Evolutionary conservation across 2,797 vertebrate species (phyloP).

Genomic region (Tarsius wallacei): DNA sequence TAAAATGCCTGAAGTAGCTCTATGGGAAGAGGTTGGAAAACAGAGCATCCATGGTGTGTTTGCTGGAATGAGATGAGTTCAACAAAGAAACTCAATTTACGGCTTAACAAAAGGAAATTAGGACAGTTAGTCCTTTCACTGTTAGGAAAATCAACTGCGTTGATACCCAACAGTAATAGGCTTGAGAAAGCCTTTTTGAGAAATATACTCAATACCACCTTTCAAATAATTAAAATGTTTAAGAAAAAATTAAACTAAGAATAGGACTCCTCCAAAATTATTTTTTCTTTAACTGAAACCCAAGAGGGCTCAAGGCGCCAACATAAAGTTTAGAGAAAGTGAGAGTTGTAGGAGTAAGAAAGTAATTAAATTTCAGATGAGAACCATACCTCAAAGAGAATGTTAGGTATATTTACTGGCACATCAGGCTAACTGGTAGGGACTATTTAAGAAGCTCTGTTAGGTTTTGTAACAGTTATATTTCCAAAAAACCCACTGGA

Average conservation of each 20-base stretch:
- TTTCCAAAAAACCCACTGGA: not conserved
- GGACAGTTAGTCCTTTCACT: not conserved
- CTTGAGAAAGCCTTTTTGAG: slow-evolving; percentile 45
- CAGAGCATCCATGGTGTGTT: not conserved
- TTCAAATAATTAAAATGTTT: slow-evolving; percentile 64
- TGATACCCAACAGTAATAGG: not conserved
- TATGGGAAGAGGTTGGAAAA: not conserved
- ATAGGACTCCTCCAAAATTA: not conserved
- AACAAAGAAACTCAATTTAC: not conserved
- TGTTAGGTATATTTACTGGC: not conserved
- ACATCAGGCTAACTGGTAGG: not conserved
- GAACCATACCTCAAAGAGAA: not conserved
- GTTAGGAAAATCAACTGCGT: not conserved
- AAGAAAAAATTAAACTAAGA: slow-evolving; percentile 48
- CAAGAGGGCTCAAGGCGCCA: not conserved
- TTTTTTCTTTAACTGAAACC: not conserved
- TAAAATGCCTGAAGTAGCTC: too few relatives aligned
- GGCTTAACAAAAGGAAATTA: slow-evolving; percentile 19
- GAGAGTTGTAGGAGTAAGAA: not conserved
- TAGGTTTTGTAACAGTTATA: not conserved
- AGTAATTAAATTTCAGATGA: not conserved
- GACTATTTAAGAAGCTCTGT: not conserved
- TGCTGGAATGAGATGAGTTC: not conserved
- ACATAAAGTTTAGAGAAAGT: not conserved
- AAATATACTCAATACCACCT: not conserved